Evolutionary conservation across 2,113 vertebrate species (phyloP).

Genomic region (Perccottus glenii): DNA sequence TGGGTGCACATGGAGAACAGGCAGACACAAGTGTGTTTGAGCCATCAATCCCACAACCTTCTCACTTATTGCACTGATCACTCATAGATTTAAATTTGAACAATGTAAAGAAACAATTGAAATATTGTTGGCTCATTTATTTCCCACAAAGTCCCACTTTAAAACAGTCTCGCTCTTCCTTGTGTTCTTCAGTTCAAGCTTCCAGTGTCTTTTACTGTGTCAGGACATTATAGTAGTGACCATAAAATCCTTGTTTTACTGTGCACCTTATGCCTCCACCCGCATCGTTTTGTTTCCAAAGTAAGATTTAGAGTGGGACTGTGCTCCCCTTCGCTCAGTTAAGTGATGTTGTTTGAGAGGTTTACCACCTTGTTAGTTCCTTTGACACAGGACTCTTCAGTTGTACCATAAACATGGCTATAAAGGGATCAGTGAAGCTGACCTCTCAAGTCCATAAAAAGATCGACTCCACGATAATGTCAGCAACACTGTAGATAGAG

Average conservation of each 20-base stretch:
- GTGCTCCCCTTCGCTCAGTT: slow-evolving; percentile 39
- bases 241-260: slow-evolving; percentile 58
- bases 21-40: no score
- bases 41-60: no score
- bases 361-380: slow-evolving; percentile 71
- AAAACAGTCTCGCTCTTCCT: no score
- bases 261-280: slow-evolving; percentile 36
- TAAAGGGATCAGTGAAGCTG: slow-evolving; percentile 63
- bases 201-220: slow-evolving; percentile 17
- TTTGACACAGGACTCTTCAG: slow-evolving; percentile 61
- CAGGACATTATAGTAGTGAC: slow-evolving; percentile 27
- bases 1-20: no score
- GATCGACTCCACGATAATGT: slow-evolving; percentile 67
- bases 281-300: slow-evolving; percentile 45
- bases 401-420: slow-evolving; percentile 58
- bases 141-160: no score
- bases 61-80: no score
- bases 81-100: no score
- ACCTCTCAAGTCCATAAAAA: slow-evolving; percentile 74
- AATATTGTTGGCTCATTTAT: no score
- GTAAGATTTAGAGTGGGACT: slow-evolving; percentile 57
- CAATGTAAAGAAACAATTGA: no score
- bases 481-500: slow-evolving; percentile 41
- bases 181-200: slow-evolving; percentile 6
- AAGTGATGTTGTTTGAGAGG: slow-evolving; percentile 66